Evolutionary conservation across 2,797 vertebrate species (phyloP).

Genomic region (Acanthornis magna): DNA sequence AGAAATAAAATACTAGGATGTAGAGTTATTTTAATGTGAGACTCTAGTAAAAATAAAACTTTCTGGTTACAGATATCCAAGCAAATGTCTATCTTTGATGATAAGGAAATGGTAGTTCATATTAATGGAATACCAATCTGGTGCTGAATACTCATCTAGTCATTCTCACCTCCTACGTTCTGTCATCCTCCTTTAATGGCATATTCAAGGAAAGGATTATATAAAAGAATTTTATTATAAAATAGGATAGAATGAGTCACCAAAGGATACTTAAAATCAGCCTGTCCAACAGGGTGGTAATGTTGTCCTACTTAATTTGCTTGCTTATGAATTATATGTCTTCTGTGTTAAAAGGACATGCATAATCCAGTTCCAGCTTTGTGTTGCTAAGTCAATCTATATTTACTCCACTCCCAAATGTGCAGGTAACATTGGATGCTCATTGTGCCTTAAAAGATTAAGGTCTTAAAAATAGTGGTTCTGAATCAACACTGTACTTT

Average conservation of each 20-base stretch:
- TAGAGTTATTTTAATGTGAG: background rate
- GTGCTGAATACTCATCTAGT: constrained; percentile 38
- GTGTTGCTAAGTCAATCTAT: background rate
- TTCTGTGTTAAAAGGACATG: constrained; percentile 21
- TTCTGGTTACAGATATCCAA: background rate
- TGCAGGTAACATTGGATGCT: background rate
- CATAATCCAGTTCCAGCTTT: background rate
- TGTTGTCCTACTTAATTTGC: constrained; percentile 53
- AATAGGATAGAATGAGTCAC: constrained; percentile 65
- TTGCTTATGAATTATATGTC: constrained; percentile 41
- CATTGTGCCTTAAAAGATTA: constrained; percentile 15
- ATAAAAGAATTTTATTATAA: constrained; percentile 63
- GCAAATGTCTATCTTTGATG: background rate
- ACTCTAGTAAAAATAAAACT: constrained; percentile 1
- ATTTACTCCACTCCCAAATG: constrained; percentile 19
- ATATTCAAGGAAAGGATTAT: constrained; percentile 51
- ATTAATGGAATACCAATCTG: constrained; percentile 54
- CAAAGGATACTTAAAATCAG: constrained; percentile 45
- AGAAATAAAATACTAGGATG: background rate
- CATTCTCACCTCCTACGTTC: constrained; percentile 49
- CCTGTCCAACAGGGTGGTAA: constrained; percentile 27
- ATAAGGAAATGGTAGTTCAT: constrained; percentile 33
- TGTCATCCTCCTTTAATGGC: constrained; percentile 53
- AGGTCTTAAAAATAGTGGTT: background rate
- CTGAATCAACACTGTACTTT: background rate